Evolutionary conservation across 1,140 invertebrate species (phyloP).

Genomic region (Brachionus manjavacas): DNA sequence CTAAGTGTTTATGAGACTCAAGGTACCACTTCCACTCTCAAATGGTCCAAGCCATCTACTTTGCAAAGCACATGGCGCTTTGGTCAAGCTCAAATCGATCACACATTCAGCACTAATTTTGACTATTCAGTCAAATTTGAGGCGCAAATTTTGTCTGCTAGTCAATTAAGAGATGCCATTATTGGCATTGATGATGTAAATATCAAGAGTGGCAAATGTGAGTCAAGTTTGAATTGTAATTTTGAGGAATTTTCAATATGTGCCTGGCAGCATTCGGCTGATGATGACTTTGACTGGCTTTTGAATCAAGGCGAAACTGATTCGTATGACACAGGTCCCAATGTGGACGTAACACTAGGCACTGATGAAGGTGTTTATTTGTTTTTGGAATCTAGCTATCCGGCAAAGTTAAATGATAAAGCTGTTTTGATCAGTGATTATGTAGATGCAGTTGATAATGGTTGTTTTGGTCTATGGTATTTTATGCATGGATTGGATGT

Average conservation of each 20-base stretch:
- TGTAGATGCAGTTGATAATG: background rate
- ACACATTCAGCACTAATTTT: background rate
- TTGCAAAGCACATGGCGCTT: background rate
- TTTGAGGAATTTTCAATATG: conserved; percentile 46
- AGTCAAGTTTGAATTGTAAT: conserved; percentile 43
- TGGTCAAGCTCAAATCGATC: background rate
- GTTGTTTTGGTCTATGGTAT: conserved; percentile 41
- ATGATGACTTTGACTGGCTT: conserved; percentile 46
- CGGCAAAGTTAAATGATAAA: conserved; percentile 65
- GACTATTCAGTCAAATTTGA: conserved; percentile 18
- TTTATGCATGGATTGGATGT: conserved; percentile 41
- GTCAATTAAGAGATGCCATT: conserved; percentile 41
- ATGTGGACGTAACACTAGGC: conserved; percentile 30
- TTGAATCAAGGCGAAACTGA: conserved; percentile 44
- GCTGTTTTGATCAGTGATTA: conserved; percentile 64
- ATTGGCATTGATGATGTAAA: conserved; percentile 35
- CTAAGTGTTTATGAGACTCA: background rate
- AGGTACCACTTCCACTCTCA: background rate
- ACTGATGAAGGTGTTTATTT: conserved; percentile 66
- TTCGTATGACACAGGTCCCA: conserved; percentile 47
- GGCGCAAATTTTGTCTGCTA: conserved; percentile 34
- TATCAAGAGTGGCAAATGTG: background rate
- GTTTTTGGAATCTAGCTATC: conserved; percentile 69
- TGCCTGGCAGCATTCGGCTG: conserved; percentile 47
- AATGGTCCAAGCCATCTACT: background rate